A percentile compares a stretch with the other conserved stretches of the same genome.
These are phyloP conservation scores for Microtus montanus DNA, from an alignment of 2,113 vertebrate species.

Conservation along the genomic window DNA sequence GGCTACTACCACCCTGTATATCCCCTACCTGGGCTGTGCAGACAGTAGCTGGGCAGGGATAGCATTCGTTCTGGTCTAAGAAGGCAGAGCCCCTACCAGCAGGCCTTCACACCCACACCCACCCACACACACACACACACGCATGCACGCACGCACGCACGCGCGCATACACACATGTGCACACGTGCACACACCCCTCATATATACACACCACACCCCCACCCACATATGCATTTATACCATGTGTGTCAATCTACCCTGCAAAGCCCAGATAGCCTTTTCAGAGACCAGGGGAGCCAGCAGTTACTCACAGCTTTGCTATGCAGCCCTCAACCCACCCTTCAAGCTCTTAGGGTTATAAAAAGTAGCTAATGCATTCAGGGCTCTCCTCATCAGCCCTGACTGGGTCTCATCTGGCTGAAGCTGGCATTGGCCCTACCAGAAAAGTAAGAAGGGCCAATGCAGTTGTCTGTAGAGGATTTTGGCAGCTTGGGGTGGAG, in stretches of 20 bases:
- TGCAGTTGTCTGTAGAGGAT: background rate
- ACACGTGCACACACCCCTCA: background rate
- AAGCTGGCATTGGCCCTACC: background rate
- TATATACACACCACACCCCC: background rate
- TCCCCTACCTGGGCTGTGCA: background rate
- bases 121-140: background rate
- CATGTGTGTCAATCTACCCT: background rate
- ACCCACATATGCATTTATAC: background rate
- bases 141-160: fast-evolving
- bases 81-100: background rate
- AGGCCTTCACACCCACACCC: background rate
- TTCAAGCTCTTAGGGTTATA: background rate
- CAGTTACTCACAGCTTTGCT: background rate
- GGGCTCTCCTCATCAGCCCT: background rate
- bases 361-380: background rate
- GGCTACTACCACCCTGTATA: background rate
- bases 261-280: background rate
- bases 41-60: background rate
- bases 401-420: background rate
- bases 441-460: background rate
- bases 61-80: background rate
- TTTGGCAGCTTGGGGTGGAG: background rate
- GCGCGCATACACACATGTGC: background rate
- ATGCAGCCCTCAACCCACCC: background rate
- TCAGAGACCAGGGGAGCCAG: background rate